Base-by-base conservation (phyloP, 2,888 invertebrate species). In the Eledona agricola region DNA sequence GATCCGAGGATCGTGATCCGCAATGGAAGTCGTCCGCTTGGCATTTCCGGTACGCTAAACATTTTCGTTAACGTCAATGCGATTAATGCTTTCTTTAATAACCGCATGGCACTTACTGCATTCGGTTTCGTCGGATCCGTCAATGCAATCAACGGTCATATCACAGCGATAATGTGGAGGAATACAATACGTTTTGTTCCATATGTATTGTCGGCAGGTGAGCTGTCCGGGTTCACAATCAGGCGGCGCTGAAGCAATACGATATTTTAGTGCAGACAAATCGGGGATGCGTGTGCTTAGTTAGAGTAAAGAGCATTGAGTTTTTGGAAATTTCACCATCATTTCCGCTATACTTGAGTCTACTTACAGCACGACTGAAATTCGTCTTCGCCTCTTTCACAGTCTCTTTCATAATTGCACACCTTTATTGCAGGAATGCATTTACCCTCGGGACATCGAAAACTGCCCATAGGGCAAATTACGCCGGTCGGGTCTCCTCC, bases 31-130 rank as follows among this genome's bases (percentile, higher is more conserved):
- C 95, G 61, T 89, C 90, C 6, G 83, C 72, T 75, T 89, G 89
- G 76, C 95, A 96, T 73, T 90, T 89, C 70, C 93, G 85, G 77
- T 93, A 94, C 63, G 88, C 94, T 94, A 78, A 1, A 81, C 81
- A 55, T 19, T 25, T 25, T 7, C 7, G 4, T 25, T 4, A 7
- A 25, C n/a, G n/a, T 19, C 6, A 19, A 19, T 19, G 4, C 4
- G 6, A 19, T 19, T 19, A 5, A 19, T 19, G 6, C 19, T 19
- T 19, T n/a, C n/a, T n/a, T n/a, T n/a, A n/a, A n/a, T n/a, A n/a
- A n/a, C n/a, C n/a, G n/a, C n/a, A n/a, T n/a, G n/a, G n/a, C 71
- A 92, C 94, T 93, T 80, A 96, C 96, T 90, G 83, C 96, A 97
- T 75, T 91, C 90, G 5, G 89, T 90, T 79, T 97, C 96, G 77